Base-by-base conservation (phyloP, 1,140 invertebrate species). In the Lucilia cuprina region DNA sequence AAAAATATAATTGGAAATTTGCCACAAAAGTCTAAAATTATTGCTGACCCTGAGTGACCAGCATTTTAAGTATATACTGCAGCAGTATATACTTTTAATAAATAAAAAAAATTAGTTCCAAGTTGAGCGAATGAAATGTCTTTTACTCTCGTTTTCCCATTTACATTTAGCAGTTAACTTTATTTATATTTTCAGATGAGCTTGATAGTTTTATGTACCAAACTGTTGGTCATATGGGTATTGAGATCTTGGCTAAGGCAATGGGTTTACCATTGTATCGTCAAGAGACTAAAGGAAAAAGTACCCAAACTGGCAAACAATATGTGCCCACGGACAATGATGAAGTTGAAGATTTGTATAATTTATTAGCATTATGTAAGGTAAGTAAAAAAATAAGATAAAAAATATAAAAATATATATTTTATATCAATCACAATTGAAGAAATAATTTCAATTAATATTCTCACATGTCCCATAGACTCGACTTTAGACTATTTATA, bases 171-270 rank as follows among this genome's bases (percentile, higher is more conserved):
- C 41, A 17, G 5, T 50, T 82, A 84, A 77, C 21, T 77, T 60
- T 30, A 7, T 78, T 35, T 78, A 78, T 78, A 34, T 60, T 91
- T 92, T 19, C 87, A 97, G 96, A 97, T 94, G 99, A 99, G 91
- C 91, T 99, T 85, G 98, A 99, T 92, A 99, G 98, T 89, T 99
- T 98, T 89, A 99, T 99, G 99, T 99, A 99, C 91, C 99, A 99
- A 93, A 99, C 97, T 82, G 98, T 99, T 82, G 99, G 99, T 12
- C 96, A 98, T 92, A 96, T 99, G 93, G 97, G 96, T 47, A 95
- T 99, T 86, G 95, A 96, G 83, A 93, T 96, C 84, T 97, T 98
- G 91, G 96, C 97, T 60, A 95, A 98, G 91, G 98, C 98, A 2
- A 96, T 99, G 94, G 96, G 94, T 2, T 92, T 99, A 84, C 98